Evolutionary conservation across 35 echinoderm and acorn worm genomes (phyloP).

Genomic region (Holothuria glaberrima): DNA sequence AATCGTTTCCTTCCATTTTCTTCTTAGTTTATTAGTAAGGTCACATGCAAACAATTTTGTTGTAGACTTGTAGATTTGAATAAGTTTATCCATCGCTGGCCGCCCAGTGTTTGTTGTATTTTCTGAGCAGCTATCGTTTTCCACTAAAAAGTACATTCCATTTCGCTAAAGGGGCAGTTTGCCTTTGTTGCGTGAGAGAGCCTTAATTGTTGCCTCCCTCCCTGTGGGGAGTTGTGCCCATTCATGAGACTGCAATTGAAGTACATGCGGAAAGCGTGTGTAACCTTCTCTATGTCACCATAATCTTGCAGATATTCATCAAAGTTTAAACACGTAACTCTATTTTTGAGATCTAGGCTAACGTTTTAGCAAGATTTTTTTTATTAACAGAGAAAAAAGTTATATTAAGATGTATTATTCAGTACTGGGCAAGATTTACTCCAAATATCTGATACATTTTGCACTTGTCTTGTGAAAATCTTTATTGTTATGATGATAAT

Average conservation of each 20-base stretch:
- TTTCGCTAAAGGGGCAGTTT: background rate
- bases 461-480: slow-evolving; percentile 31
- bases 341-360: slow-evolving; percentile 13
- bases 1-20: no score
- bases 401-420: slow-evolving; percentile 61
- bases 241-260: no score
- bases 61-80: no score
- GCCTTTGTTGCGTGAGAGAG: background rate
- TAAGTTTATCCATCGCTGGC: no score
- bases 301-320: no score
- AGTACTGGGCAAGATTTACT: slow-evolving; percentile 59
- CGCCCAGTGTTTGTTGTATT: no score
- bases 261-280: no score
- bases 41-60: no score
- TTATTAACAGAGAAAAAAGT: slow-evolving; percentile 31
- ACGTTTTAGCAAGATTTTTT: no score
- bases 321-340: background rate
- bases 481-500: slow-evolving; percentile 43
- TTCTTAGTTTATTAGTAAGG: no score
- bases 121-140: slow-evolving; percentile 48
- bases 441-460: slow-evolving; percentile 48
- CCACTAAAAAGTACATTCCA: slow-evolving; percentile 57
- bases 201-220: slow-evolving; percentile 33
- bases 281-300: no score
- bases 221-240: no score